phyloP scores from a whole-genome alignment of 2,113 vertebrate genomes.

The Motacilla alba region DNA sequence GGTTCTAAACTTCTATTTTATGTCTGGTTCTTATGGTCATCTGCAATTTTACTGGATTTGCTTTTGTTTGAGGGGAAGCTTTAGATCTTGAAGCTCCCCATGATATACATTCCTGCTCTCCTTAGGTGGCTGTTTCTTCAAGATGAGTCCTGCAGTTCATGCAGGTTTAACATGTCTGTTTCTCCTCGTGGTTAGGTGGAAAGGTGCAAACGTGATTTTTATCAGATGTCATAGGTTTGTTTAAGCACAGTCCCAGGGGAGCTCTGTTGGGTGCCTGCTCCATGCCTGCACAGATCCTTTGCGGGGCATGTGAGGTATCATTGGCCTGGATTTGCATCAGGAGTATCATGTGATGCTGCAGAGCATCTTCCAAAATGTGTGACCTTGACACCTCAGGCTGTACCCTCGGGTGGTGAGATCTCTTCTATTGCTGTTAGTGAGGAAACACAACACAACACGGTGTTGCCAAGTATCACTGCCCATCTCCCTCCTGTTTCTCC shows the following conservation, averaged over 20 bases:
- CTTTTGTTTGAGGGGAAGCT: background rate
- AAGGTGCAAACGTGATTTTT: background rate
- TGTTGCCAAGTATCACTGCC: rapidly evolving
- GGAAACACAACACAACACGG: background rate
- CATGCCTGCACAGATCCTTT: background rate
- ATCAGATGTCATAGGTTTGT: background rate
- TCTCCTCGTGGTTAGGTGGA: background rate
- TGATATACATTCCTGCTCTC: background rate
- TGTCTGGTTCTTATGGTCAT: background rate
- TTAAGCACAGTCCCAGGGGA: background rate
- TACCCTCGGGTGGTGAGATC: background rate
- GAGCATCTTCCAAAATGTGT: background rate
- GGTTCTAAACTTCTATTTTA: background rate
- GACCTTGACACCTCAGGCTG: background rate
- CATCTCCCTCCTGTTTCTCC: background rate
- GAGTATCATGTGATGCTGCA: background rate
- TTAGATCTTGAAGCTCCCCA: background rate
- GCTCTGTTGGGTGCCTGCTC: background rate
- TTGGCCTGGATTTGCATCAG: background rate
- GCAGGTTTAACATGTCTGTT: background rate
- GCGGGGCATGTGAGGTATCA: rapidly evolving
- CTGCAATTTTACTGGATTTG: background rate
- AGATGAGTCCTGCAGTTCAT: background rate
- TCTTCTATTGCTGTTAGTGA: background rate
- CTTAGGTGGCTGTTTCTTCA: background rate